Base-by-base conservation (phyloP, 2,797 vertebrate species). In the Staurois parvus region DNA sequence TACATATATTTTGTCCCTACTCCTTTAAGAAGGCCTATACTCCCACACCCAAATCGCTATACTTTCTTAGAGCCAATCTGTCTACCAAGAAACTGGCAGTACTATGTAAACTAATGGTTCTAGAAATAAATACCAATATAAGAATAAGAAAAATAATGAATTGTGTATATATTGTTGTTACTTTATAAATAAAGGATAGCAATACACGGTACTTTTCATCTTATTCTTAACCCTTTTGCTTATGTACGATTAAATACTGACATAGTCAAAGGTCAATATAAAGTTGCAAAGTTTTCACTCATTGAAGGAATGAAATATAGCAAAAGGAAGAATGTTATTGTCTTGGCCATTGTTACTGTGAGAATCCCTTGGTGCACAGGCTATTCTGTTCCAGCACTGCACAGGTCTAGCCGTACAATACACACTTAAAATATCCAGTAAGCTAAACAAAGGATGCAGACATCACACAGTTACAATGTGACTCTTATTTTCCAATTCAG, bases 401-500 rank as follows among this genome's bases (percentile, higher is more conserved):
- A 81, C 72, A 76, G 62, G 64, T 75, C 29, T 85, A 85, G n/a
- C 77, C 42, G 34, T 81, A 70, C 73, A 81, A 86, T 72, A 34
- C 48, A 75, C 79, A 76, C 77, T 81, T 81, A 70, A 77, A 86
- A 76, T 86, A 86, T 72, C 79, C 34, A 1, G 48, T 24, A 72
- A 70, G 52, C 79, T 72, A 82, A 76, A 86, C 84, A 86, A 86
- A 72, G 67, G 78, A 48, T 64, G 84, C 84, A 76, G 79, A 64
- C 73, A 81, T 77, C 73, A 72, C 73, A 77, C 48, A 37, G 79
- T 86, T 86, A 77, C 79, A 77, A 76, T 76, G 67, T 66, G 75
- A 66, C 79, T 81, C 73, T 48, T 86, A 86, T 77, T 86, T 86
- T 86, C 79, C 84, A 82, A 81, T 64, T 74, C 79, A 76, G 40